Percentiles rank a stretch among this genome's conserved stretches.
Evolutionary conservation across 2,888 invertebrate genomes (phyloP).

Genomic region (Salticus scenicus): DNA sequence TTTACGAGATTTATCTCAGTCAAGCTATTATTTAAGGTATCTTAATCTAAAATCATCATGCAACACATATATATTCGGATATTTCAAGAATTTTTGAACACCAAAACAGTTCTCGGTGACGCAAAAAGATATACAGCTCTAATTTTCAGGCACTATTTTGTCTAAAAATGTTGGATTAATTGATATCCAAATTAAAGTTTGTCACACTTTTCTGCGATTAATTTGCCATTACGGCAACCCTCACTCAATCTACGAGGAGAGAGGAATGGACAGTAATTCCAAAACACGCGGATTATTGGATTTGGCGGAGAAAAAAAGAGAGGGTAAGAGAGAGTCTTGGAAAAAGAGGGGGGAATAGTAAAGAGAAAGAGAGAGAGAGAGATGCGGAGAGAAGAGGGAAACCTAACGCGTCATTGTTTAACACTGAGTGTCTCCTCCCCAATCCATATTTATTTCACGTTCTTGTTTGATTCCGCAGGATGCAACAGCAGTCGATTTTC

Average conservation of each 20-base stretch:
- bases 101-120: too few species aligned
- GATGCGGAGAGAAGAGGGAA: background rate
- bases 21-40: too few species aligned
- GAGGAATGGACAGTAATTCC: slow-evolving; percentile 69
- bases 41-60: too few species aligned
- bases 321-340: background rate
- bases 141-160: too few species aligned
- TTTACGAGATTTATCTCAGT: too few species aligned
- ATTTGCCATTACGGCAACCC: slow-evolving; percentile 65
- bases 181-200: slow-evolving; percentile 3
- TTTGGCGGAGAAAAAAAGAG: slow-evolving; percentile 44
- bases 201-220: slow-evolving; percentile 57
- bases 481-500: slow-evolving; percentile 6
- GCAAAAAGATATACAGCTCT: too few species aligned
- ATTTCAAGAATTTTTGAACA: too few species aligned
- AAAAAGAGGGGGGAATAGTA: slow-evolving; percentile 12
- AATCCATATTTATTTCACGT: slow-evolving; percentile 38
- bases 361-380: slow-evolving; percentile 5
- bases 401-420: slow-evolving; percentile 31
- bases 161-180: too few species aligned
- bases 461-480: slow-evolving; percentile 19
- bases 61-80: too few species aligned
- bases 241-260: slow-evolving; percentile 19
- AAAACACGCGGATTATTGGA: slow-evolving; percentile 70
- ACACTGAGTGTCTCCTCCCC: slow-evolving; percentile 21